Conservation (phyloP, 2,797 vertebrate species). For the Sphaeramia orbicularis region DNA sequence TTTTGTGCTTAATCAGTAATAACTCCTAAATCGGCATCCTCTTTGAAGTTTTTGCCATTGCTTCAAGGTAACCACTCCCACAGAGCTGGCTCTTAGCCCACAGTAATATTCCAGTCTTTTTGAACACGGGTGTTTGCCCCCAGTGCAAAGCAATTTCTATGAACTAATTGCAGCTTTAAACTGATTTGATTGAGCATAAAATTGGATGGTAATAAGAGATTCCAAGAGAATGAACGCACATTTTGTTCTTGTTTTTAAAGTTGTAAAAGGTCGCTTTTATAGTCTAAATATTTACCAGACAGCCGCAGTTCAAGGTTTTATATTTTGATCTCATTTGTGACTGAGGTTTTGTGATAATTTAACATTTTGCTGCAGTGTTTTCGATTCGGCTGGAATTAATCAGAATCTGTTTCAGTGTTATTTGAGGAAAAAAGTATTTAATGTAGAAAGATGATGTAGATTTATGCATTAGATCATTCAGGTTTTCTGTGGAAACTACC, state of each 20-base stretch:
- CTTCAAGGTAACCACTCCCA: slow-evolving; percentile 38
- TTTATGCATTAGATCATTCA: neutral
- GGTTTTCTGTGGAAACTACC: neutral
- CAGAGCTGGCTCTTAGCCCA: slow-evolving; percentile 42
- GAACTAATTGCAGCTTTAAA: slow-evolving; percentile 41
- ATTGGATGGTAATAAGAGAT: slow-evolving; percentile 35
- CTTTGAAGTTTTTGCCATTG: slow-evolving; percentile 52
- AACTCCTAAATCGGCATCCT: neutral
- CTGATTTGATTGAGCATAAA: slow-evolving; percentile 48
- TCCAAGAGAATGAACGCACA: neutral
- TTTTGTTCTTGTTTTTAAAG: slow-evolving; percentile 7
- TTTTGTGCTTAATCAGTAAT: slow-evolving; percentile 24
- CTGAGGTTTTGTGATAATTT: neutral
- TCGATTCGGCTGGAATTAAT: slow-evolving; percentile 1
- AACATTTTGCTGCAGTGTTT: neutral
- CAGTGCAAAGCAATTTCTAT: slow-evolving; percentile 4
- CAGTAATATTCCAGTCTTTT: slow-evolving; percentile 12
- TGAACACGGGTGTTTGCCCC: slow-evolving; percentile 17
- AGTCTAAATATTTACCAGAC: neutral
- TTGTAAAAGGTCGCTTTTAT: neutral
- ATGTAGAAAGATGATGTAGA: neutral
- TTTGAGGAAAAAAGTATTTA: slow-evolving; percentile 12
- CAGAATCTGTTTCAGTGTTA: neutral
- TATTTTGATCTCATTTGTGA: neutral
- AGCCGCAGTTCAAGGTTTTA: neutral